Evolutionary conservation across 2,888 invertebrate species (phyloP).

Genomic region (Caenorhabditis macrosperma): DNA sequence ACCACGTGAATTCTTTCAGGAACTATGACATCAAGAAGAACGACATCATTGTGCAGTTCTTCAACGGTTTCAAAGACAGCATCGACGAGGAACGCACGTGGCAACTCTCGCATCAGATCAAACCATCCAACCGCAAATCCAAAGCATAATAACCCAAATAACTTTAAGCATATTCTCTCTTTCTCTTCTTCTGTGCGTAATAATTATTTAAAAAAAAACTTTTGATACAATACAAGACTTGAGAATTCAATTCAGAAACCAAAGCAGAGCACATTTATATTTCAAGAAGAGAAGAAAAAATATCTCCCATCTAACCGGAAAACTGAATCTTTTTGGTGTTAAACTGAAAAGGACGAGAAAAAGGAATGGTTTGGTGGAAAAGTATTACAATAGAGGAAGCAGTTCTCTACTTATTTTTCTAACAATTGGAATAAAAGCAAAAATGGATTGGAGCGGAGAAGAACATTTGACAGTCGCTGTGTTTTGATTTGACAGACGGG

Average conservation of each 20-base stretch:
- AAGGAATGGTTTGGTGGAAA: too few species aligned
- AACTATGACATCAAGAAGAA: constrained; percentile 94
- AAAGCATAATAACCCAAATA: constrained; percentile 30
- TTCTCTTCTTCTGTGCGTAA: background rate
- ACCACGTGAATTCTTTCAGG: constrained; percentile 82
- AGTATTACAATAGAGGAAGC: too few species aligned
- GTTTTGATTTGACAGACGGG: background rate
- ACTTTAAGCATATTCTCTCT: background rate
- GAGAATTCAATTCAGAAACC: too few species aligned
- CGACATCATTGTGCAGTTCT: constrained; percentile 93
- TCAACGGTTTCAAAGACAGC: constrained; percentile 96
- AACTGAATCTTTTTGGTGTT: too few species aligned
- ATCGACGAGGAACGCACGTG: constrained; percentile 97
- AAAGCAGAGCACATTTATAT: too few species aligned
- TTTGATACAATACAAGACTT: background rate
- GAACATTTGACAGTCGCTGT: background rate
- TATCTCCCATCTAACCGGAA: too few species aligned
- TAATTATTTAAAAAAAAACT: too few species aligned
- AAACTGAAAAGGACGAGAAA: too few species aligned
- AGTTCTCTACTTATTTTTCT: too few species aligned
- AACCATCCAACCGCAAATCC: constrained; percentile 84
- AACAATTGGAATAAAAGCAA: background rate
- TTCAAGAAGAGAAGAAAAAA: too few species aligned
- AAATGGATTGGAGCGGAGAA: background rate
- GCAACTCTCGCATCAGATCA: constrained; percentile 97